These are phyloP conservation scores for Lasioglossum figueresi DNA, from an alignment of 2,888 invertebrate genomes.

Conservation along the genomic window DNA sequence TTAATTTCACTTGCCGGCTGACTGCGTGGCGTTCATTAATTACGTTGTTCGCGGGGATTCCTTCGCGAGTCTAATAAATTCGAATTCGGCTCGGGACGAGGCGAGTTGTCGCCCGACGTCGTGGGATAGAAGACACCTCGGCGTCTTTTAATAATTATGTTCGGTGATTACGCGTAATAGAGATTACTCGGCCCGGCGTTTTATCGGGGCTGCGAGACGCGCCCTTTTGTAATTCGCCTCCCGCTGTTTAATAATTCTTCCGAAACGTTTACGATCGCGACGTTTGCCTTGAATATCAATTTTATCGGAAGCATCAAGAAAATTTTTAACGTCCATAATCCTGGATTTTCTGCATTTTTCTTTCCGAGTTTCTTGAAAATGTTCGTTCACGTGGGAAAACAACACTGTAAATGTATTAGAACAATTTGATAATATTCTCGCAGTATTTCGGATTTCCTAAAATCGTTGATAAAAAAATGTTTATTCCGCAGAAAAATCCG, in stretches of 20 bases:
- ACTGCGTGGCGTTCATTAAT: constrained; percentile 66
- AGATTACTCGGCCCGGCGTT: constrained; percentile 12
- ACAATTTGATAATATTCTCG: too few relatives aligned
- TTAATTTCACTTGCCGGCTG: constrained; percentile 59
- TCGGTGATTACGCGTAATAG: constrained; percentile 21
- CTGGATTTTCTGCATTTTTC: not conserved
- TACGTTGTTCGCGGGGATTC: constrained; percentile 52
- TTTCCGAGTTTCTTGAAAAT: not conserved
- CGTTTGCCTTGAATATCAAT: constrained; percentile 1
- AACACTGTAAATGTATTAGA: too few relatives aligned
- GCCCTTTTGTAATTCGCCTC: not conserved
- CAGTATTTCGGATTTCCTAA: too few relatives aligned
- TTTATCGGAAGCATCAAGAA: not conserved
- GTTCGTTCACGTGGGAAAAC: not conserved
- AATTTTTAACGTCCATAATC: not conserved
- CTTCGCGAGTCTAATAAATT: constrained; percentile 52
- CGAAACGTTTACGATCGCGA: constrained; percentile 13
- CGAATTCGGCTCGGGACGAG: constrained; percentile 34
- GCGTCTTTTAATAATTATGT: constrained; percentile 55
- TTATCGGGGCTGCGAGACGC: not conserved
- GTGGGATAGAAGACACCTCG: constrained; percentile 21
- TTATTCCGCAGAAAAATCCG: too few relatives aligned
- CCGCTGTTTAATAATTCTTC: not conserved
- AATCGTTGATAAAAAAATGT: too few relatives aligned
- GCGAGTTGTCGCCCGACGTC: constrained; percentile 12